Evolutionary conservation across 2,888 invertebrate genomes (phyloP).

Genomic region (Brachylomia viminalis): DNA sequence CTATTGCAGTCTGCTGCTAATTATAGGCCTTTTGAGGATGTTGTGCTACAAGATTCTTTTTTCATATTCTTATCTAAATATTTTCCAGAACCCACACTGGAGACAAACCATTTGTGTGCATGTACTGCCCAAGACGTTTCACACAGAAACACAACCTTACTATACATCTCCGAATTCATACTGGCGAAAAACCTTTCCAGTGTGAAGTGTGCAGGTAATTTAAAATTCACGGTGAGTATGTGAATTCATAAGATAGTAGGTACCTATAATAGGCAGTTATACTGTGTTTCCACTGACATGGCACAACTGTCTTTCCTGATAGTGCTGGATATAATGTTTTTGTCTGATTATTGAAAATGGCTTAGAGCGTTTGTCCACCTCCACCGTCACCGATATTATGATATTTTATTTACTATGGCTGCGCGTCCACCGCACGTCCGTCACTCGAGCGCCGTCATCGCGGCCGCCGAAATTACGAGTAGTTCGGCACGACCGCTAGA

Average conservation of each 20-base stretch:
- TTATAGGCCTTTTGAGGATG: background rate
- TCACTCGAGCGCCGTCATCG: background rate
- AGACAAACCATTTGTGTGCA: conserved; percentile 90
- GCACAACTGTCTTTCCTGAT: background rate
- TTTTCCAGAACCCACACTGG: conserved; percentile 90
- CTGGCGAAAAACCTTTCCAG: conserved; percentile 91
- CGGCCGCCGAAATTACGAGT: background rate
- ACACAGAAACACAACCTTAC: conserved; percentile 92
- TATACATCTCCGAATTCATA: conserved; percentile 91
- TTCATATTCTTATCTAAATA: background rate
- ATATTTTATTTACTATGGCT: too few species aligned
- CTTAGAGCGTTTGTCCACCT: background rate
- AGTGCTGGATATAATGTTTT: background rate
- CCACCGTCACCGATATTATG: background rate
- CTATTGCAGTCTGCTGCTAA: background rate
- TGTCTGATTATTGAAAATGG: background rate
- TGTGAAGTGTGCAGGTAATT: conserved; percentile 91
- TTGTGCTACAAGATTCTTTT: background rate
- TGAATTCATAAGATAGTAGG: background rate
- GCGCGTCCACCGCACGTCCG: background rate
- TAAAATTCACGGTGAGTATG: conserved; percentile 8
- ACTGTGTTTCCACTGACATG: background rate
- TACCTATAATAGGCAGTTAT: background rate
- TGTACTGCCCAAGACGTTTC: conserved; percentile 90
- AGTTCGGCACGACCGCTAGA: background rate